Evolutionary conservation across 1,140 invertebrate species (phyloP).

Genomic region (Calephelis virginiensis): DNA sequence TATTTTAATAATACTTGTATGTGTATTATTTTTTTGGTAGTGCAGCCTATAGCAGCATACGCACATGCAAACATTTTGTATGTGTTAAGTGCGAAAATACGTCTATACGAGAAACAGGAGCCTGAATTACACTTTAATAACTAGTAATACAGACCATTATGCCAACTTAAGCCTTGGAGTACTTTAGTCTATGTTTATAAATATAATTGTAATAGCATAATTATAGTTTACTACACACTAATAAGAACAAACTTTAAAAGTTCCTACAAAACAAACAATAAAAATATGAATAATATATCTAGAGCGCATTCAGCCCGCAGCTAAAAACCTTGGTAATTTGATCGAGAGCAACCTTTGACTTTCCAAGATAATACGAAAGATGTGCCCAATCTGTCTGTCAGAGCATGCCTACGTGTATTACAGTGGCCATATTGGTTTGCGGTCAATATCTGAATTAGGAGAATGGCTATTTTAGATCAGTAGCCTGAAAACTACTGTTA

Average conservation of each 20-base stretch:
- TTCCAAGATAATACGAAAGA: constrained; percentile 1
- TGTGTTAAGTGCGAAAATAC: too few species aligned
- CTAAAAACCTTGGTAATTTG: constrained; percentile 9
- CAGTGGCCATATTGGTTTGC: neutral
- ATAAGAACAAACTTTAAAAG: neutral
- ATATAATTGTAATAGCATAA: too few species aligned
- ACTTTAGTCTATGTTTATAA: too few species aligned
- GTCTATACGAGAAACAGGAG: too few species aligned
- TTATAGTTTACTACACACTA: neutral
- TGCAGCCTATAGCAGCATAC: too few species aligned
- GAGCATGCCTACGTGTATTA: neutral
- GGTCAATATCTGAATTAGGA: neutral
- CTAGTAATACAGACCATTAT: too few species aligned
- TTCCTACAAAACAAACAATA: neutral
- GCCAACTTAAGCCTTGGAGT: too few species aligned
- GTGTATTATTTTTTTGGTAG: too few species aligned
- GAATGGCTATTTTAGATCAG: neutral
- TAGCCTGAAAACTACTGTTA: neutral
- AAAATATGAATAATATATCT: neutral
- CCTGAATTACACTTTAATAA: too few species aligned
- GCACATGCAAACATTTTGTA: too few species aligned
- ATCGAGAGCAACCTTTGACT: neutral
- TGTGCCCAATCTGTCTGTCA: constrained; percentile 1
- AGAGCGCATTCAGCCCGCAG: neutral
- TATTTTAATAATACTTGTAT: too few species aligned